Base-by-base conservation (phyloP, 2,888 invertebrate genomes). In the Agrilus mali region DNA sequence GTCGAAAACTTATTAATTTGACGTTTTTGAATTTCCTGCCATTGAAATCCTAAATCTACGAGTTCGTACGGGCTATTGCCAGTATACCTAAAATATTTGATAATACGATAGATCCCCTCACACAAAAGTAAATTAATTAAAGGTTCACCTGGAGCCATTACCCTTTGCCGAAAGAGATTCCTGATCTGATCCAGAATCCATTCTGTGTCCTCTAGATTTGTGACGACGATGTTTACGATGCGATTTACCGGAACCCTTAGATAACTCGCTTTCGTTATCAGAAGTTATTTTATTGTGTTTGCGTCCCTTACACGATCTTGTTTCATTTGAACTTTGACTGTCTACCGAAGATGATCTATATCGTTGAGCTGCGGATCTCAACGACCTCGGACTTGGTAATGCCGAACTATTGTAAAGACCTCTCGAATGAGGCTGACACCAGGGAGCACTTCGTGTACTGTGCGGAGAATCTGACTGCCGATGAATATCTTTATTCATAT, bases 221-320 rank as follows among this genome's bases (percentile, higher is more conserved):
- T 87, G 85, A 43, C 82, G 70, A 34, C 82, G 72, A 55, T 83
- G 83, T 45, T 82, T 79, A 46, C 86, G 74, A 14, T 82, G 82
- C 7, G 86, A 87, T 52, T 85, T 78, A 13, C 81, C 85, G 7
- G 89, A 90, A 35, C 86, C 82, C 47, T 88, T 80, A 1, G 90
- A 90, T 52, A 88, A 68, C 67, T 92, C 90, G 57, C 90, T 90
- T 66, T 92, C 90, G 52, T 88, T 89, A 62, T 92, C 92, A 1
- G 90, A 90, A 53, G 86, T 78, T 57, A 82, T 75, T 52, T 86
- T 77, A 55, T 86, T 86, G 62, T 88, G 87, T 63, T 85, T 81
- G 57, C 72, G 70, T 57, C 72, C 81, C 66, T 81, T 76, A 62
- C 83, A 84, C 12, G 82, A 79, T 50, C 83, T 73, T 7, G 85